A percentile compares a stretch with the other conserved stretches of the same genome.
These are phyloP conservation scores for Beroe ovata DNA, from an alignment of 37 sponge, comb jelly and placozoan species.

Conservation along the genomic window DNA sequence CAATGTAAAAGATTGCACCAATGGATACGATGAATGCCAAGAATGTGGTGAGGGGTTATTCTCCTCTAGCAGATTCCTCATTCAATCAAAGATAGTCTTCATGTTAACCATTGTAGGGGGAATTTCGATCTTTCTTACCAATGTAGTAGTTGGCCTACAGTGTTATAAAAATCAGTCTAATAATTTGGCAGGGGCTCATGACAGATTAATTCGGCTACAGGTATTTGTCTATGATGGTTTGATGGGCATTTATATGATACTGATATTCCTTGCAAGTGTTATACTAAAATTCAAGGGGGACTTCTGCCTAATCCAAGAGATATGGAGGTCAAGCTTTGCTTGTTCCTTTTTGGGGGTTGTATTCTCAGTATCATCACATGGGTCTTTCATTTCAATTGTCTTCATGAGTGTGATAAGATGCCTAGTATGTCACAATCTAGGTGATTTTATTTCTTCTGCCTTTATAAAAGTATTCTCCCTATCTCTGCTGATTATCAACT, in stretches of 20 bases:
- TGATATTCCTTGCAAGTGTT: neutral
- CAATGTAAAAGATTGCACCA: neutral
- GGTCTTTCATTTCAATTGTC: neutral
- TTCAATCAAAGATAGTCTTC: neutral
- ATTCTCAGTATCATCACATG: slow-evolving; percentile 9
- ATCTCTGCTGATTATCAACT: neutral
- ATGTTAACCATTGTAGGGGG: neutral
- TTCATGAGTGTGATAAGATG: slow-evolving; percentile 2
- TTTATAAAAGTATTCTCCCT: neutral
- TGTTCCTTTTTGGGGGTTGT: neutral
- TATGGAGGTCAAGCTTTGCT: slow-evolving; percentile 10
- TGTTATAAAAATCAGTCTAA: neutral
- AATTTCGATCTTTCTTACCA: neutral
- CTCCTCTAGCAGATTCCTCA: neutral
- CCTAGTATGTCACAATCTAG: neutral
- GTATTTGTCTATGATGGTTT: neutral
- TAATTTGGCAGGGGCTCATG: neutral
- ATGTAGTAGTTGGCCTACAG: neutral
- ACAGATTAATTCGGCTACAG: neutral
- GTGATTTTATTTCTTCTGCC: too few species aligned
- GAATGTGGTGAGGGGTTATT: neutral
- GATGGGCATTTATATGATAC: neutral
- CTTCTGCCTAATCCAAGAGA: neutral
- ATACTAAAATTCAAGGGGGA: neutral
- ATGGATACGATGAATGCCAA: slow-evolving; percentile 13